phyloP scores from a whole-genome alignment of 2,888 invertebrate genomes.

The Hylaea fasciaria region DNA sequence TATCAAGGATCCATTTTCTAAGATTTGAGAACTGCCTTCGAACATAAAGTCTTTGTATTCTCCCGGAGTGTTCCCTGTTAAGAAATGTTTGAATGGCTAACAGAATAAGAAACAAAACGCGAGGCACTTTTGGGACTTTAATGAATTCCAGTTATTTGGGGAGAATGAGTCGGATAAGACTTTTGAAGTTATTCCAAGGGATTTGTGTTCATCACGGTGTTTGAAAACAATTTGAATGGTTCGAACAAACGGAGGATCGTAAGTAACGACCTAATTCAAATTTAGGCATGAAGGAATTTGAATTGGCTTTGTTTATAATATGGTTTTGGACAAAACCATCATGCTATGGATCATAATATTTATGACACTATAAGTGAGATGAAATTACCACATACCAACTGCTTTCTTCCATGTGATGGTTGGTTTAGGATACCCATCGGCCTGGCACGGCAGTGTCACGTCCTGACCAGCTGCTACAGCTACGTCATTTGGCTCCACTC shows the following conservation, averaged over 20 bases:
- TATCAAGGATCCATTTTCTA: conserved; percentile 93
- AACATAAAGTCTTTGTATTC: conserved; percentile 94
- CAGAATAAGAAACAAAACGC: conserved; percentile 20
- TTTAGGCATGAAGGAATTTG: conserved; percentile 11
- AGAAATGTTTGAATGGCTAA: conserved; percentile 37
- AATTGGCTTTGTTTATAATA: too few relatives aligned
- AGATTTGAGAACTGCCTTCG: conserved; percentile 90
- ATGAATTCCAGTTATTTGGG: conserved; percentile 26
- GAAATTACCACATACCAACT: conserved; percentile 85
- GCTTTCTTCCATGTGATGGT: conserved; percentile 95
- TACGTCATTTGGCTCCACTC: conserved; percentile 93
- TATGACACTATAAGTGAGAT: too few relatives aligned
- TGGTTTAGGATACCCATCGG: conserved; percentile 96
- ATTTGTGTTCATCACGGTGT: conserved; percentile 29
- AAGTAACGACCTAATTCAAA: conserved; percentile 9
- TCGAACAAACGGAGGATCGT: conserved; percentile 26
- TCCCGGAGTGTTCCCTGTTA: conserved; percentile 86
- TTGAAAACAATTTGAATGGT: conserved; percentile 32
- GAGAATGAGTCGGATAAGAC: conserved; percentile 28
- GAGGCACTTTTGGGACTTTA: conserved; percentile 22
- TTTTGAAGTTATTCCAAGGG: conserved; percentile 29
- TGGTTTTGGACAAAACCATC: conserved; percentile 7
- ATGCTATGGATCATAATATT: neutral
- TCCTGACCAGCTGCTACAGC: conserved; percentile 93
- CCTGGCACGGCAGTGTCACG: conserved; percentile 94